Conservation (phyloP, 2,888 invertebrate genomes). For the Agapostemon virescens region DNA sequence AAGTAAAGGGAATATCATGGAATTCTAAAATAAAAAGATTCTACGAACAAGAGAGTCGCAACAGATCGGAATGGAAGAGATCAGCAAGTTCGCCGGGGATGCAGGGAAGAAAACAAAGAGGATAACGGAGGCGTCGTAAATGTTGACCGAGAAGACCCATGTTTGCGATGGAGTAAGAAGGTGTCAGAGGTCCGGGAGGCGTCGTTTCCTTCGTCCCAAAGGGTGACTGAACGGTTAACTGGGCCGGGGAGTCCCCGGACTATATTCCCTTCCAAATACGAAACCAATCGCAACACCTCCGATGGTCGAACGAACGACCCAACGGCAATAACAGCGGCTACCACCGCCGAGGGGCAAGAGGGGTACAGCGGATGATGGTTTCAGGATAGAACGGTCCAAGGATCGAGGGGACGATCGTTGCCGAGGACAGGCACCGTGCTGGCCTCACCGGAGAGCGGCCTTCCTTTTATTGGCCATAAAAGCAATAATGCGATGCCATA, state of each 20-base stretch:
- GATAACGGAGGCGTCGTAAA: constrained; percentile 27
- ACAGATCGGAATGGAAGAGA: background rate
- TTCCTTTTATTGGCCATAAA: constrained; percentile 80
- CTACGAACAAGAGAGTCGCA: background rate
- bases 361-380: constrained; percentile 49
- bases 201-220: constrained; percentile 64
- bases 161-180: constrained; percentile 43
- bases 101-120: constrained; percentile 17
- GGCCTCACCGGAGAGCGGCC: constrained; percentile 69
- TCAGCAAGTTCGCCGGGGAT: background rate
- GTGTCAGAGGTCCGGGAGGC: constrained; percentile 45
- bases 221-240: constrained; percentile 76
- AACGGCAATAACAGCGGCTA: constrained; percentile 73
- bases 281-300: constrained; percentile 80
- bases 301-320: constrained; percentile 70
- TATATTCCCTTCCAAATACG: constrained; percentile 75
- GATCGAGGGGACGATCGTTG: constrained; percentile 59
- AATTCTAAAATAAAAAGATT: background rate
- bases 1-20: background rate
- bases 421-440: constrained; percentile 56
- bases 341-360: constrained; percentile 21
- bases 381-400: constrained; percentile 48
- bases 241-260: constrained; percentile 79
- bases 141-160: constrained; percentile 43
- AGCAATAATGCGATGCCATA: constrained; percentile 79